Evolutionary conservation across 2,888 invertebrate genomes (phyloP).

Genomic region (Heteromurus nitidus): DNA sequence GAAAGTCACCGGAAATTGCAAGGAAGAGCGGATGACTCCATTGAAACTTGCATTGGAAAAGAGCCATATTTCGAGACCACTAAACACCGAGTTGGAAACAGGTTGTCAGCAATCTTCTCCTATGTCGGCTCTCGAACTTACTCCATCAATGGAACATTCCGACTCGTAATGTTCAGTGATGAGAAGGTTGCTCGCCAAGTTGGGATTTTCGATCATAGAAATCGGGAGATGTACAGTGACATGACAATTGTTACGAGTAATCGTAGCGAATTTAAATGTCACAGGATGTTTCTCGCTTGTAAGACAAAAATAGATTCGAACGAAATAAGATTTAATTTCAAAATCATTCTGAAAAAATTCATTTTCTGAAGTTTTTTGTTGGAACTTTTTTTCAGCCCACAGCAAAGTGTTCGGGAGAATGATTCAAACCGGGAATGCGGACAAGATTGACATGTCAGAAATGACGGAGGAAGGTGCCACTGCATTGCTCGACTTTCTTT

Average conservation of each 20-base stretch:
- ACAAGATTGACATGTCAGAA: background rate
- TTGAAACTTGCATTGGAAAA: no score
- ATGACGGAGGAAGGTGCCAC: background rate
- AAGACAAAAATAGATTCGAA: background rate
- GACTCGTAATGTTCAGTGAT: no score
- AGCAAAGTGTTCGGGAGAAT: background rate
- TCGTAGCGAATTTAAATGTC: background rate
- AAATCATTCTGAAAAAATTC: background rate
- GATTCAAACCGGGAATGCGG: background rate
- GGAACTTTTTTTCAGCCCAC: background rate
- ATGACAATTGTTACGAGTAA: background rate
- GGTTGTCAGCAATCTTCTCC: no score
- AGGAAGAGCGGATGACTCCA: no score
- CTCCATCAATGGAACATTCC: no score
- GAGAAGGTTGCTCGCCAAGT: no score
- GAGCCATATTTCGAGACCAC: no score
- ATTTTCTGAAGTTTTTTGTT: background rate
- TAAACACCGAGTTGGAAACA: no score
- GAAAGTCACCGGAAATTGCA: no score
- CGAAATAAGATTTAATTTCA: background rate
- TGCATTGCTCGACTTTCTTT: background rate
- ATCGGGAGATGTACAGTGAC: no score
- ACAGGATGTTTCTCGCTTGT: background rate
- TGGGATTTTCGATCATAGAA: no score
- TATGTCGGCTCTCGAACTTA: no score